Base-by-base conservation (phyloP, 2,888 invertebrate species). In the Crocallis elinguaria region DNA sequence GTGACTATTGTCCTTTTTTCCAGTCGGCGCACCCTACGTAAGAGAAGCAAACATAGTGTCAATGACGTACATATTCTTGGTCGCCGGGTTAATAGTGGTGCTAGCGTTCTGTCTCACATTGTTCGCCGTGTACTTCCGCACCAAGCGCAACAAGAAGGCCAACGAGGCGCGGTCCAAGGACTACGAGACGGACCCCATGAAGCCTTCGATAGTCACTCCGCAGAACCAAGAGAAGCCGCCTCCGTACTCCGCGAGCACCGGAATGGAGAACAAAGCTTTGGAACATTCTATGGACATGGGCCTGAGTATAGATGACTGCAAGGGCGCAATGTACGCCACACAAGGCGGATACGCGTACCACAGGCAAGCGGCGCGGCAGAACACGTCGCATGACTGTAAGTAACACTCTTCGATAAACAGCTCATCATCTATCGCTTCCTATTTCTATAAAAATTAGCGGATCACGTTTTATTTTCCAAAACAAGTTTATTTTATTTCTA, bases 191-290 rank as follows among this genome's bases (percentile, higher is more conserved):
- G 97, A 97, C 77, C 95, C 96, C 0, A 96, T 96, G 63, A 93
- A 96, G 49, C 96, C 96, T 12, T 95, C 96, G 38, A 95, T 97
- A 82, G 96, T 96, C 30, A 94, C 96, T n/a, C 95, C 96, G 60
- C 96, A 96, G 82, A 96, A 95, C 58, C 96, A 96, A 74, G 96
- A 96, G 0, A 97, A 96, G 1, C 97, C 97, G 14, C 97, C 97
- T 23, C 97, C 97, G 0, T 97, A 97, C 72, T 97, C 97, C 77
- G 96, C 97, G n/a, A 94, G 86, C 48, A 77, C 95, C 37, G 96
- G 96, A 0, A 94, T 96, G 93, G 98, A 98, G 86, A 98, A 98
- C 84, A 98, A 98, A 86, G 98, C 97, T 19, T 88, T 98, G 35
- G 97, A 98, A 83, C 96, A 97, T 84, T 96, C 96, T 6, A 94